Percentiles rank a stretch among this genome's conserved stretches.
Evolutionary conservation across 2,797 vertebrate species (phyloP).

Genomic region (Gymnopithys bicolor): DNA sequence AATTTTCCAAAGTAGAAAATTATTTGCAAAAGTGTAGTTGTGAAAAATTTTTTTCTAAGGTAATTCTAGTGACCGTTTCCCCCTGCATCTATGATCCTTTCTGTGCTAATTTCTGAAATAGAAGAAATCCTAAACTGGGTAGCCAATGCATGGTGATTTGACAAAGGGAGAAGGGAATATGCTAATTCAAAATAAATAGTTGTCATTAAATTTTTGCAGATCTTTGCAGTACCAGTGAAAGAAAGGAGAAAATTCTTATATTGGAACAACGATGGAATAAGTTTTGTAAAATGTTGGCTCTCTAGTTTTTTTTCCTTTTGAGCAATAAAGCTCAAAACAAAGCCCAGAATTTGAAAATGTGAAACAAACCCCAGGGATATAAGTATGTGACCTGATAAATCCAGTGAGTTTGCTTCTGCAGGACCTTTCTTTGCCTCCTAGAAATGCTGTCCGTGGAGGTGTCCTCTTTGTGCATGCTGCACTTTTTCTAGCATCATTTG

Average conservation of each 20-base stretch:
- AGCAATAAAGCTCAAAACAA: neutral
- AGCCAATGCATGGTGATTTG: neutral
- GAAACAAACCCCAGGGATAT: neutral
- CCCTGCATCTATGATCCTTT: neutral
- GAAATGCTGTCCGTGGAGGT: rapidly evolving
- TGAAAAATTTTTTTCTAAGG: neutral
- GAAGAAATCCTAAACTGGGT: neutral
- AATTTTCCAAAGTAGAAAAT: neutral
- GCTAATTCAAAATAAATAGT: constrained; percentile 29
- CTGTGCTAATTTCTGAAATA: neutral
- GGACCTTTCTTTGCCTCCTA: neutral
- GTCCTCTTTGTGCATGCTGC: neutral
- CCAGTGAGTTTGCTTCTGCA: neutral
- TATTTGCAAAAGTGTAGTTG: neutral
- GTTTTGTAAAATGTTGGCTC: neutral
- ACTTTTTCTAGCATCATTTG: neutral
- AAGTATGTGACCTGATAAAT: neutral
- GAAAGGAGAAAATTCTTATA: neutral
- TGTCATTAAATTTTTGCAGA: neutral
- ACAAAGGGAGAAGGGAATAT: neutral
- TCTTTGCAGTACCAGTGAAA: neutral
- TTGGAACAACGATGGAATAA: neutral
- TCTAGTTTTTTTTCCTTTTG: neutral
- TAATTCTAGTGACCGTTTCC: neutral
- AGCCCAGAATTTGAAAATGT: neutral